Evolutionary conservation across 2,113 vertebrate genomes (phyloP).

Genomic region (Actinemys pallida): DNA sequence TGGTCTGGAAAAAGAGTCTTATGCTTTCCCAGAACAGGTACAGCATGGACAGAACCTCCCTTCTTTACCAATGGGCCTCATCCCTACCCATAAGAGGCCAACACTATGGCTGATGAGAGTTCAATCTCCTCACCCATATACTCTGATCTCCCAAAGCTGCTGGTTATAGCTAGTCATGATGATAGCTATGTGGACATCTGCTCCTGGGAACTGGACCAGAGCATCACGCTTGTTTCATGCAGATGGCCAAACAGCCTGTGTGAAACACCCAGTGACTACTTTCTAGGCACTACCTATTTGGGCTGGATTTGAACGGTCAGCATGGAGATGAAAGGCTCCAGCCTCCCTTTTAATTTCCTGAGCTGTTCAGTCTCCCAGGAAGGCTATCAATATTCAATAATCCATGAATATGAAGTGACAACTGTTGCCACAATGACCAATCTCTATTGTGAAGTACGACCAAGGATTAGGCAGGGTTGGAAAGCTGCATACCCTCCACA

Average conservation of each 20-base stretch:
- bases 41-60: neutral
- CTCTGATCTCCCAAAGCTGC: neutral
- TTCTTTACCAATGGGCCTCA: neutral
- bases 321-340: neutral
- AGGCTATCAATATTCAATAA: neutral
- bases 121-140: neutral
- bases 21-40: neutral
- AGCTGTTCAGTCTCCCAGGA: fast-evolving
- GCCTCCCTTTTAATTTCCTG: neutral
- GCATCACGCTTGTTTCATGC: fast-evolving
- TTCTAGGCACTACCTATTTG: neutral
- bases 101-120: neutral
- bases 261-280: neutral
- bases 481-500: conserved; percentile 82
- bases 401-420: neutral
- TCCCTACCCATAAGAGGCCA: neutral
- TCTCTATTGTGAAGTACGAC: neutral
- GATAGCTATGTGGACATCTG: neutral
- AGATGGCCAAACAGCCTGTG: neutral
- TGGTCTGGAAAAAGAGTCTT: neutral
- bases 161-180: neutral
- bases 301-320: neutral
- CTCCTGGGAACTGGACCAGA: neutral
- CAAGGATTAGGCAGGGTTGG: neutral
- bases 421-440: neutral